Conservation (phyloP, 2,797 vertebrate species). For the Tapera naevia region DNA sequence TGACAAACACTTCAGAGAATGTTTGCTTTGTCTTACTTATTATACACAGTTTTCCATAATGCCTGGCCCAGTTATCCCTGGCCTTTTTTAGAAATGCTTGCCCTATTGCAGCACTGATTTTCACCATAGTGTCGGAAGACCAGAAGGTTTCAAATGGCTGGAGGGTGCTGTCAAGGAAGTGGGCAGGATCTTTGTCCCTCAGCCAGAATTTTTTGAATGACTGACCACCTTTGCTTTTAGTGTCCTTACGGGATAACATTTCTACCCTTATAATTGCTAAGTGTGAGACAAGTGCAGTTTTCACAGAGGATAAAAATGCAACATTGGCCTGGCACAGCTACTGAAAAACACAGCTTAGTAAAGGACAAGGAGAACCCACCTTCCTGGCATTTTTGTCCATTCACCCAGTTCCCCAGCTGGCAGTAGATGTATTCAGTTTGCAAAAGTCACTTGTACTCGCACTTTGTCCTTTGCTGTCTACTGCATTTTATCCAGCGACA, state of each 20-base stretch:
- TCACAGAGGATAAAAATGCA: neutral
- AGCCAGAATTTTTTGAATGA: neutral
- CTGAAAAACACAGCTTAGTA: neutral
- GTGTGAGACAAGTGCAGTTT: neutral
- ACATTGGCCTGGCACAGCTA: neutral
- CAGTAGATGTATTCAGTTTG: neutral
- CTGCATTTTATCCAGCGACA: neutral
- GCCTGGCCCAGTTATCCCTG: neutral
- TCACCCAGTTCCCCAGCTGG: neutral
- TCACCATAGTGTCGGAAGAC: neutral
- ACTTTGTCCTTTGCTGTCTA: conserved; percentile 7
- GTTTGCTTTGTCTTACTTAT: neutral
- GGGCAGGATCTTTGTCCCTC: neutral
- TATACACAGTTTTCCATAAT: neutral
- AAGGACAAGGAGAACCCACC: neutral
- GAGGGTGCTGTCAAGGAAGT: neutral
- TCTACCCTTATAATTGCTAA: neutral
- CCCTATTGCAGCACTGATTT: neutral
- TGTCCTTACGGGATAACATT: neutral
- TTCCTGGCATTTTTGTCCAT: neutral
- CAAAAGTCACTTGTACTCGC: neutral
- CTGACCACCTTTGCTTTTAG: neutral
- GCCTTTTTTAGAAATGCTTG: neutral
- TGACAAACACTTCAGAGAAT: neutral
- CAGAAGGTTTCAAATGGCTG: neutral